Evolutionary conservation across 2,888 invertebrate species (phyloP), one percentile per base, ranked within the genome.

Genomic region (Miltochrista miniata): DNA sequence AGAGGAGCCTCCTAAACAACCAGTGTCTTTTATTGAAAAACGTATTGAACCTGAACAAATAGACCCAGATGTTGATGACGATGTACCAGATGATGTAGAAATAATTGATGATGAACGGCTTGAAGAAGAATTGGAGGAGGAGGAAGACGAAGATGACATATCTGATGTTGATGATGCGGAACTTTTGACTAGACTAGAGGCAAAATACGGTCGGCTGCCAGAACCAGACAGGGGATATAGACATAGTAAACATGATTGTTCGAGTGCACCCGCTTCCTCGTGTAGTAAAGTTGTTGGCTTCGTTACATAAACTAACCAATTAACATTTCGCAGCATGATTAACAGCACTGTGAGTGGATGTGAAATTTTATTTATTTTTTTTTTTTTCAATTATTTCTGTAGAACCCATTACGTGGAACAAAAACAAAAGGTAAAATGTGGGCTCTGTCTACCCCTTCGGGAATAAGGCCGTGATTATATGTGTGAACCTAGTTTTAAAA

Each of bases 91-190:
- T 57, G 88, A 90, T 52, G 90, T 90, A 0, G 92, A 92, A 72
- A 88, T 90, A 58, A 87, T 91, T 33, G 87, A 86, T 34, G 86
- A 87, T 10, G 90, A 90, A 57, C 92, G 92, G 53, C 83, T 92
- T 15, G 89, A 89, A 18, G 90, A 90, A 59, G 92, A 92, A 59
- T 81, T 90, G 12, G 66, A 64, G 89, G 93, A 92, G 38, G 82
- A 84, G 51, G 88, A 86, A 42, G 92, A 92, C 1, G 92, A 92
- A 54, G 92, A 92, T 54, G 92, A 92, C 48, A 90, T 93, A 61
- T 93, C 93, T 0, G 94, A 95, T 64, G 93, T 94, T 1, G 95
- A 95, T 72, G 95, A 96, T 73, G 92, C 92, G 7, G 95, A 95
- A 58, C 84, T 96, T 41, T 88, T 96, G 67, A 94, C 89, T 70